Evolutionary conservation across 2,113 vertebrate genomes (phyloP).

Genomic region (Zosterops japonicus): DNA sequence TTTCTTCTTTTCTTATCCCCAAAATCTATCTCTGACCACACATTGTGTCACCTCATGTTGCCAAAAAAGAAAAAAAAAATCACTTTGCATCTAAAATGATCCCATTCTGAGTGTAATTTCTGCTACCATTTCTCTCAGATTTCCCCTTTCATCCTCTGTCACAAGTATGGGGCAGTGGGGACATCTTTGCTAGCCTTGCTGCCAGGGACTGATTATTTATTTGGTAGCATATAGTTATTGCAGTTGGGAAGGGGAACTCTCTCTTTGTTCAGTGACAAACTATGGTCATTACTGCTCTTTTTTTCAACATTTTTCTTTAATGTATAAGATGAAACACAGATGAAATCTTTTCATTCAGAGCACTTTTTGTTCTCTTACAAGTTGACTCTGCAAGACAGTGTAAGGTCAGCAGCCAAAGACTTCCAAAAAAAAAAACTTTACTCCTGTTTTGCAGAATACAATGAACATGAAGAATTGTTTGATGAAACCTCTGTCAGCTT

Average conservation of each 20-base stretch:
- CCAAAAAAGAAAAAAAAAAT: neutral
- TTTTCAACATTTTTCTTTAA: neutral
- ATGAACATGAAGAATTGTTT: slow-evolving; percentile 61
- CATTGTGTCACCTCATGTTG: neutral
- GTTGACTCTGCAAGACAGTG: neutral
- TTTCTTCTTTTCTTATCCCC: neutral
- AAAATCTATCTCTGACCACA: neutral
- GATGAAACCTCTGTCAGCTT: slow-evolving; percentile 47
- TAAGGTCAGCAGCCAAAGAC: neutral
- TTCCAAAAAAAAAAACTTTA: neutral
- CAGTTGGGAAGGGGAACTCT: neutral
- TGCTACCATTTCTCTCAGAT: neutral
- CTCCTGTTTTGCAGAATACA: slow-evolving; percentile 32
- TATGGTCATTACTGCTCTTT: neutral
- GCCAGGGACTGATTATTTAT: neutral
- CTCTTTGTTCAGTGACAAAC: neutral
- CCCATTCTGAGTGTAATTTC: neutral
- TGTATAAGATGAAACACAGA: neutral
- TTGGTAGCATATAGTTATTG: neutral
- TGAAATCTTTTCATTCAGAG: neutral
- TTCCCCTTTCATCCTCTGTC: neutral
- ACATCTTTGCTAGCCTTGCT: neutral
- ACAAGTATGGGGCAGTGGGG: neutral
- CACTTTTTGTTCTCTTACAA: neutral
- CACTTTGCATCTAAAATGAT: accelerated